A percentile compares a stretch with the other conserved stretches of the same genome.
phyloP scores from a whole-genome alignment of 2,888 invertebrate species.

The Aphrophora alni region DNA sequence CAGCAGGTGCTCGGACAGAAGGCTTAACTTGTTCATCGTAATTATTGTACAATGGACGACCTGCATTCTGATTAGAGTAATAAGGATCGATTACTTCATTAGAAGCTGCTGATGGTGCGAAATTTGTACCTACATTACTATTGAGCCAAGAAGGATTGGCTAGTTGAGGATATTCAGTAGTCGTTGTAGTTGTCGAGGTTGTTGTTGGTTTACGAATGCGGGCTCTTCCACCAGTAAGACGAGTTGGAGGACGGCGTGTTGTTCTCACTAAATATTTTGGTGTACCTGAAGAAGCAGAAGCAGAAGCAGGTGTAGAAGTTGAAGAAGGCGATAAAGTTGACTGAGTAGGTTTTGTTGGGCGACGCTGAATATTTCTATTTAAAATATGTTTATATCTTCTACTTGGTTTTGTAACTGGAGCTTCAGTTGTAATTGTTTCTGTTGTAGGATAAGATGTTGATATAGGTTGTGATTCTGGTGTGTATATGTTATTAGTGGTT shows the following conservation, averaged over 20 bases:
- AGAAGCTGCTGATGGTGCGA: conserved; percentile 45
- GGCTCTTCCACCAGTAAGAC: conserved; percentile 42
- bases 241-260: conserved; percentile 40
- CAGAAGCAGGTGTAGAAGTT: conserved; percentile 9
- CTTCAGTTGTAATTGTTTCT: conserved; percentile 30
- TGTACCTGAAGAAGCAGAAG: conserved; percentile 40
- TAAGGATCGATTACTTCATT: conserved; percentile 43
- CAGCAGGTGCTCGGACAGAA: neutral
- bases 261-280: conserved; percentile 47
- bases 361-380: conserved; percentile 33
- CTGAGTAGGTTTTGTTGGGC: conserved; percentile 35
- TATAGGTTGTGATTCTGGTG: neutral
- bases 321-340: conserved; percentile 28
- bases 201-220: conserved; percentile 56
- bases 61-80: conserved; percentile 33
- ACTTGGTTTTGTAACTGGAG: conserved; percentile 22
- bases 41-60: neutral
- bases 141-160: conserved; percentile 14
- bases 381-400: conserved; percentile 36
- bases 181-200: conserved; percentile 51
- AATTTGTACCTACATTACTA: conserved; percentile 36
- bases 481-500: neutral
- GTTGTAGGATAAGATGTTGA: neutral
- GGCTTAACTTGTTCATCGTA: conserved; percentile 25
- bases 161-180: conserved; percentile 31